A percentile compares a stretch with the other conserved stretches of the same genome.
Conservation (phyloP, 2,113 vertebrate genomes). For the Xyrauchen texanus region DNA sequence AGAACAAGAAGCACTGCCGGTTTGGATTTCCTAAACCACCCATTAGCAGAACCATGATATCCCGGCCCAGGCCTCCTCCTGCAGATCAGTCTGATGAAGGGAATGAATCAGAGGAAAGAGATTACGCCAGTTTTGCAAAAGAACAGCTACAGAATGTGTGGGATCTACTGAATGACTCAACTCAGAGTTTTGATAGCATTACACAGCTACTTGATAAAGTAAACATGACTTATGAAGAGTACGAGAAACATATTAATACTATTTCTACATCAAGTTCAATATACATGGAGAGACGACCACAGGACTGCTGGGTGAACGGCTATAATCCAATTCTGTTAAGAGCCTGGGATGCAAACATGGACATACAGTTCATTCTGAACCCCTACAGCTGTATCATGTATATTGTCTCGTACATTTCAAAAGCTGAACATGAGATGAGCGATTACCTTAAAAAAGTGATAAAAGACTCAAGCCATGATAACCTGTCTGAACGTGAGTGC, state of each 20-base stretch:
- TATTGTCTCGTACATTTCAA: conserved; percentile 38
- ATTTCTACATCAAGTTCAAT: background rate
- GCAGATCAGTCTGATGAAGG: background rate
- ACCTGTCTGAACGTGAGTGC: conserved; percentile 12
- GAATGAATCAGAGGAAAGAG: background rate
- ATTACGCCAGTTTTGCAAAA: background rate
- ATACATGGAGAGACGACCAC: conserved; percentile 19
- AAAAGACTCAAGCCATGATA: background rate
- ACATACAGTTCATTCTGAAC: conserved; percentile 40
- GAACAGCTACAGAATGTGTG: background rate
- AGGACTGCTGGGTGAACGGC: conserved; percentile 24
- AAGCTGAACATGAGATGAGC: conserved; percentile 50
- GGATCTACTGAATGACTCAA: background rate
- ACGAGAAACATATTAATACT: background rate
- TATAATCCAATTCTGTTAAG: conserved; percentile 7
- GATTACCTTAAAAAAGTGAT: conserved; percentile 23
- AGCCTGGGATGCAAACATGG: conserved; percentile 41
- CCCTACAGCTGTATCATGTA: conserved; percentile 28
- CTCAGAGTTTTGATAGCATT: background rate
- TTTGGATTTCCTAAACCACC: conserved; percentile 55
- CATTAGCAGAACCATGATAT: conserved; percentile 23
- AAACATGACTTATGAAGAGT: conserved; percentile 24
- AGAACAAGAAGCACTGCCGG: conserved; percentile 37
- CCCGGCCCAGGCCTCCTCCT: background rate
- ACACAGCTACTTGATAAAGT: background rate